Evolutionary conservation across 1,140 invertebrate genomes (phyloP).

Genomic region (Calliopsis andreniformis): DNA sequence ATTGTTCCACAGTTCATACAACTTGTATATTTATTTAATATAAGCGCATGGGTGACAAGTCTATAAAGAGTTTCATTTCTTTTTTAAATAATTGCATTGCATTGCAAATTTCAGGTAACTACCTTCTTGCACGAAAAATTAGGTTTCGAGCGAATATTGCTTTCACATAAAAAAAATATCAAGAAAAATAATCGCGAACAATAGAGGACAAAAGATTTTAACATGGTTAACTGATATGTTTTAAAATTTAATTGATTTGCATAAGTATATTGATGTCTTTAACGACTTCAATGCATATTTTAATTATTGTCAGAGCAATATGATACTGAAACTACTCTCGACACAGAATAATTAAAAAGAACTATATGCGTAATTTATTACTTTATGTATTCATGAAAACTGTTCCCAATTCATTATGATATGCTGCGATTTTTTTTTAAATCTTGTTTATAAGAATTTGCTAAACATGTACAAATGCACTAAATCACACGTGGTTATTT

Average conservation of each 20-base stretch:
- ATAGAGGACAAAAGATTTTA: constrained; percentile 30
- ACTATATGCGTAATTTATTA: constrained; percentile 65
- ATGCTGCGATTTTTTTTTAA: constrained; percentile 67
- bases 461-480: constrained; percentile 74
- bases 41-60: background rate
- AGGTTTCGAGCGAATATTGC: background rate
- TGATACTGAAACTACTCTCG: constrained; percentile 50
- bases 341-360: constrained; percentile 68
- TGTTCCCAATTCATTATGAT: constrained; percentile 71
- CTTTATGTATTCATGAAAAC: constrained; percentile 73
- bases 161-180: background rate
- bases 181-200: constrained; percentile 11
- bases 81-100: constrained; percentile 11
- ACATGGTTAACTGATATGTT: constrained; percentile 22
- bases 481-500: constrained; percentile 73
- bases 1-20: constrained; percentile 6
- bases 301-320: constrained; percentile 65
- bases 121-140: background rate
- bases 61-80: constrained; percentile 3
- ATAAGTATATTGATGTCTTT: constrained; percentile 58
- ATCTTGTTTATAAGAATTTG: constrained; percentile 64
- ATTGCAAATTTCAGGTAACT: constrained; percentile 12
- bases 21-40: background rate
- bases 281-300: constrained; percentile 47
- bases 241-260: constrained; percentile 46